phyloP scores from a whole-genome alignment of 2,888 invertebrate genomes.

The Quadroppia sp. region DNA sequence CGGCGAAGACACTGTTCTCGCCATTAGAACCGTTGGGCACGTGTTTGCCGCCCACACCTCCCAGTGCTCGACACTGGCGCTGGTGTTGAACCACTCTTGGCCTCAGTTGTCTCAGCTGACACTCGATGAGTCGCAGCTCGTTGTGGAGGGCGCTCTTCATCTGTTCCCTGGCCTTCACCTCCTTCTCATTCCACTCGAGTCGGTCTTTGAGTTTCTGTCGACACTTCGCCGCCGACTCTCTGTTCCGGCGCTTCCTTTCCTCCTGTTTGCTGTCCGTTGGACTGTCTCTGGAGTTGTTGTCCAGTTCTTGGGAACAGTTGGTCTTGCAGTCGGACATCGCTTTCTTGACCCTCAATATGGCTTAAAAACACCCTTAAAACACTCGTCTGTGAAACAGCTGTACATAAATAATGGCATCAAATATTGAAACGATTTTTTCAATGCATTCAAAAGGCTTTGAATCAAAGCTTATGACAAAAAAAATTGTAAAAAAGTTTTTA shows the following conservation, averaged over 20 bases:
- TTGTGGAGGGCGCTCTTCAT: not conserved
- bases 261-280: not conserved
- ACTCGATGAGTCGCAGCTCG: not conserved
- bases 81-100: not conserved
- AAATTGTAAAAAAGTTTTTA: no score
- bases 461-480: no score
- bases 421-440: no score
- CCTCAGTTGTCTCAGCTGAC: not conserved
- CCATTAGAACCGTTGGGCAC: not conserved
- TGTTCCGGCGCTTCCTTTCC: not conserved
- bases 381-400: no score
- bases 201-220: slow-evolving; percentile 15
- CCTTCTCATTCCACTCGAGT: not conserved
- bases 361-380: no score
- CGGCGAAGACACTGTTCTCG: no score
- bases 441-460: no score
- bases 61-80: no score
- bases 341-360: no score
- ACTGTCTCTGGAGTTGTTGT: not conserved
- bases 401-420: no score
- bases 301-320: not conserved
- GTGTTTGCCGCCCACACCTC: no score
- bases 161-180: not conserved
- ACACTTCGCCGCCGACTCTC: slow-evolving; percentile 25
- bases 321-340: no score